Evolutionary conservation across 1,140 invertebrate genomes (phyloP).

Genomic region (Aplysia californica): DNA sequence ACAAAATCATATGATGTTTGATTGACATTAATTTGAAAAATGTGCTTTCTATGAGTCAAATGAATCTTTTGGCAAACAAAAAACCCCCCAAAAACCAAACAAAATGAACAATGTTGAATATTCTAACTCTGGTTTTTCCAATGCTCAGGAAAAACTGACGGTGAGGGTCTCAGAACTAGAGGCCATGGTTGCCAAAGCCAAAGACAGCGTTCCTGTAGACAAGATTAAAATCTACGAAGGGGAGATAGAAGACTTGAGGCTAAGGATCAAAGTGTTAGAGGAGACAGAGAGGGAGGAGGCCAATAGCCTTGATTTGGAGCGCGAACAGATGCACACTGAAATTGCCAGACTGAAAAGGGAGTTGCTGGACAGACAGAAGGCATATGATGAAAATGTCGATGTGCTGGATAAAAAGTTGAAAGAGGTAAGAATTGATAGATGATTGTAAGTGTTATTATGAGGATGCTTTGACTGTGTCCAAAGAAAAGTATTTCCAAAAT

Average conservation of each 20-base stretch:
- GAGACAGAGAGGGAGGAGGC: constrained; percentile 25
- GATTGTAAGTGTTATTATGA: too few species aligned
- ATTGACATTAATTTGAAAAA: too few species aligned
- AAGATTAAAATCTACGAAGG: constrained; percentile 9
- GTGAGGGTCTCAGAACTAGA: constrained; percentile 8
- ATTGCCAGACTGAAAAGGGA: constrained; percentile 54
- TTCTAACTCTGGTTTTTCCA: neutral
- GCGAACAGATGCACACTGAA: constrained; percentile 31
- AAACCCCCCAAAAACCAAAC: too few species aligned
- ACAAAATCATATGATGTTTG: too few species aligned
- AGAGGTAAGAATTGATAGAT: constrained; percentile 34
- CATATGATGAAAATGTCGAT: constrained; percentile 58
- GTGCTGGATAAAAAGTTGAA: constrained; percentile 45
- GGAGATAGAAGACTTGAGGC: constrained; percentile 5
- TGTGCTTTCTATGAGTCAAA: too few species aligned
- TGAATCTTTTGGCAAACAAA: too few species aligned
- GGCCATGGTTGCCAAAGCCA: neutral
- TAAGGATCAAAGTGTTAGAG: constrained; percentile 5
- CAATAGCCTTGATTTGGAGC: constrained; percentile 28
- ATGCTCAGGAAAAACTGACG: neutral
- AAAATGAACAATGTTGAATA: too few species aligned
- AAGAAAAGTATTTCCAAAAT: too few species aligned
- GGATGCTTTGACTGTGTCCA: too few species aligned
- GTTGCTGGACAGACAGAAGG: constrained; percentile 56
- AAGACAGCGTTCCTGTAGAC: constrained; percentile 9